These are phyloP conservation scores for Folsomia candida DNA, from an alignment of 2,888 invertebrate genomes.

Conservation along the genomic window DNA sequence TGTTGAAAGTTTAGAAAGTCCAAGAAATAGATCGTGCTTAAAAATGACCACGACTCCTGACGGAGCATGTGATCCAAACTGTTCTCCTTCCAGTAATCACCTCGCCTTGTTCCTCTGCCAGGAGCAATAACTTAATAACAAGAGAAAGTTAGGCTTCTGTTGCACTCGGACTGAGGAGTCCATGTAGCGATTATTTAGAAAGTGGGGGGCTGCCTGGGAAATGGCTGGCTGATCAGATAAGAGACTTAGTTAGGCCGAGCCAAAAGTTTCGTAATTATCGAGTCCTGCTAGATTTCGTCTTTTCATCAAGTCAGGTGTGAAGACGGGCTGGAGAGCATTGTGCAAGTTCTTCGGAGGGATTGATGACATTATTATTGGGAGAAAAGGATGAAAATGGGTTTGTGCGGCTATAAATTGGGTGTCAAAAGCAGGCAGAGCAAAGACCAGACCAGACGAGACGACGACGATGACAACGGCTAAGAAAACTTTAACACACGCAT, in stretches of 20 bases:
- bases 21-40: too few species aligned
- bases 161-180: not conserved
- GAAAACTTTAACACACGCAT: too few species aligned
- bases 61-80: too few species aligned
- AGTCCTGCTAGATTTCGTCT: not conserved
- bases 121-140: not conserved
- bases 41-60: too few species aligned
- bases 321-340: not conserved
- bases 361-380: not conserved
- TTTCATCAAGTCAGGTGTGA: not conserved
- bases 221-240: not conserved
- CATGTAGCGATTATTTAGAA: not conserved
- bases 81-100: too few species aligned
- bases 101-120: too few species aligned
- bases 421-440: too few species aligned
- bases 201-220: not conserved
- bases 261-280: conserved; percentile 1
- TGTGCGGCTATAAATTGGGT: too few species aligned
- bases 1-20: too few species aligned
- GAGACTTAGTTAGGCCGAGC: not conserved
- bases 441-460: too few species aligned
- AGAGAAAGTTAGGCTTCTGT: not conserved
- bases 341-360: not conserved
- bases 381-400: not conserved
- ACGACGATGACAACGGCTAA: too few species aligned